Evolutionary conservation across 2,113 vertebrate genomes (phyloP), one percentile per base, ranked within the genome.

Genomic region (Dicentrarchus labrax): DNA sequence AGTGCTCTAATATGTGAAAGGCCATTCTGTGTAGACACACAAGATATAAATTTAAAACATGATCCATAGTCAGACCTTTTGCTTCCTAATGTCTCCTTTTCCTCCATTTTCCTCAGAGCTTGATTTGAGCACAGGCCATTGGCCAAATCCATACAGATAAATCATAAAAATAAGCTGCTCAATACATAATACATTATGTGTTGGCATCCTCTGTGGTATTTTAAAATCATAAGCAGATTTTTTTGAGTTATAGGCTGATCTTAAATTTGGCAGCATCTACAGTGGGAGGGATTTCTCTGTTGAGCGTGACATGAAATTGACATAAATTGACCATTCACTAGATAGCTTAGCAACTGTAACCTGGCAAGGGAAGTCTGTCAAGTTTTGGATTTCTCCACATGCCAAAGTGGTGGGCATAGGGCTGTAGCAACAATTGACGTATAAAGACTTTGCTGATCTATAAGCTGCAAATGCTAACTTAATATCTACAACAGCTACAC

Each of bases 161-260:
- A 92, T 94, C 89, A 86, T 53, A 66, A 87, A 88, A 89, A 87
- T 92, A 93, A 94, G 90, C 91, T 85, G 84, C 91, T 94, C 90
- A 85, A 62, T 91, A 74, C 83, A 70, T 87, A 91, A 90, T 88
- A 72, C 76, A 80, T 91, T 80, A 78, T 41, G 70, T 53, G 67
- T 86, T 92, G 92, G 90, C 91, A 88, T 51, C 10, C 2, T 80
- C 85, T 73, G 59, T 72, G 38, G n/a, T 74, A 72, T 84, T 87
- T 80, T 69, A 66, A 82, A 93, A 91, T 92, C 86, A 88, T 92
- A 93, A 92, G 89, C 86, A 89, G 90, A 91, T 94, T 93, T 87
- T 72, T 84, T 90, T 85, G 74, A 76, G 82, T 70, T 85, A 81
- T 51, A 72, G 75, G 86, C 80, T 84, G 83, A 90, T 90, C 70